Percentiles rank a stretch among this genome's conserved stretches.
Conservation (phyloP, 2,797 vertebrate genomes). For the Orientallactaga sibirica region DNA sequence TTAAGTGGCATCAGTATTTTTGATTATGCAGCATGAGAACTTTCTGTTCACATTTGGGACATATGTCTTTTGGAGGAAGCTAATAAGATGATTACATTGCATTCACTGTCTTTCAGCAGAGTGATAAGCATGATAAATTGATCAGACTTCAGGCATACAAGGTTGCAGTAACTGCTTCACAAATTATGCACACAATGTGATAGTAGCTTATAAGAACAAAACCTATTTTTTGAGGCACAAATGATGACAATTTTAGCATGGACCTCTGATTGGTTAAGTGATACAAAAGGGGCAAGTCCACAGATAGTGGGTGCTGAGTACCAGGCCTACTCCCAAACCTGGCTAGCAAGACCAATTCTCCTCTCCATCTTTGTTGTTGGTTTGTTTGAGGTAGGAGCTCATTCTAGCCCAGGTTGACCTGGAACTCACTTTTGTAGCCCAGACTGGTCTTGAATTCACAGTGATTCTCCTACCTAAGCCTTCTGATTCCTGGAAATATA, state of each 20-base stretch:
- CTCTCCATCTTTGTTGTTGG: too few species aligned
- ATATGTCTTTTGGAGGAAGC: neutral
- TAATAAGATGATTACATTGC: neutral
- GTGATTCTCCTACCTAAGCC: too few species aligned
- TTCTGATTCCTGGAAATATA: too few species aligned
- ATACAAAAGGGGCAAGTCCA: neutral
- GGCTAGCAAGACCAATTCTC: too few species aligned
- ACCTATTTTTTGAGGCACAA: neutral
- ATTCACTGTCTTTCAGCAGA: accelerated
- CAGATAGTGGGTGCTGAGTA: neutral
- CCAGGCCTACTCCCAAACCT: too few species aligned
- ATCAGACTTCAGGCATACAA: too few species aligned
- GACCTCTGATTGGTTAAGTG: neutral
- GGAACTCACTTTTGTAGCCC: too few species aligned
- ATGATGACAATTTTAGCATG: neutral
- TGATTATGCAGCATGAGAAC: neutral
- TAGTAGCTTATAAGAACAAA: neutral
- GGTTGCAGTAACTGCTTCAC: neutral
- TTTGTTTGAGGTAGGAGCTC: too few species aligned
- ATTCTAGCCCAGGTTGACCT: too few species aligned
- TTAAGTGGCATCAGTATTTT: neutral
- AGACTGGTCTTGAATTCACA: too few species aligned
- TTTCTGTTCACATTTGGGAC: neutral
- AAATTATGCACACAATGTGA: neutral
- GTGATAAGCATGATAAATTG: accelerated